Evolutionary conservation across 2,797 vertebrate species (phyloP), one percentile per base, ranked within the genome.

Genomic region (Euthynnus affinis): DNA sequence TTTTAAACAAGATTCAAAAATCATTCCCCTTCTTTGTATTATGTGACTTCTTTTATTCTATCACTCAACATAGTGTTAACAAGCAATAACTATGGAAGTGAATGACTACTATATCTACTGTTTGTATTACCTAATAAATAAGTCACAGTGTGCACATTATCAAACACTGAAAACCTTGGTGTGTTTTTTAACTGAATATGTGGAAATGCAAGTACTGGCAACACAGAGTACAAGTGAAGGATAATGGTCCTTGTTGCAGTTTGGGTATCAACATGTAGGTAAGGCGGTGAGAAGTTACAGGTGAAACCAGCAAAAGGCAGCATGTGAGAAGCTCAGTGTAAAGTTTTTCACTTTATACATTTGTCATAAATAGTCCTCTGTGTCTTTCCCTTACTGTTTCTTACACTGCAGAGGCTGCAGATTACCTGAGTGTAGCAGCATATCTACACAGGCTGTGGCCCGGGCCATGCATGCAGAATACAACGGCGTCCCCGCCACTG

Each of bases 351-450:
- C 15, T 23, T 3, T 0, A 42, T 22, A 32, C 1, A 25, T 27
- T 56, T 46, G 7, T 17, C 23, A 58, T n/a, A 23, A 40, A 63
- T 6, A 32, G 29, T 6, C 29, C 29, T 32, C 29, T 32, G 29
- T 32, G 29, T 32, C 29, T 32, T 5, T 42, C 8, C 10, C 14
- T 44, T 15, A 37, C 37, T n/a, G n/a, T 27, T 59, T 58, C n/a
- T 74, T 15, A 60, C 74, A 15, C 17, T 51, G 42, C 42, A 67
- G 57, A 29, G 12, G 59, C 51, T 40, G 37, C 52, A 58, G 27
- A 9, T 12, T 86, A 98, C 98, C 97, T 92, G 96, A 93, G 75
- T 95, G 94, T 22, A 98, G 93, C 85, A 99, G 96, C 71, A 93
- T 91, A 90, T 93, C 92, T 17, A 96, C 97, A 27, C 96, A 98